Evolutionary conservation across 1,140 invertebrate genomes (phyloP).

Genomic region (Sycophila sp.): DNA sequence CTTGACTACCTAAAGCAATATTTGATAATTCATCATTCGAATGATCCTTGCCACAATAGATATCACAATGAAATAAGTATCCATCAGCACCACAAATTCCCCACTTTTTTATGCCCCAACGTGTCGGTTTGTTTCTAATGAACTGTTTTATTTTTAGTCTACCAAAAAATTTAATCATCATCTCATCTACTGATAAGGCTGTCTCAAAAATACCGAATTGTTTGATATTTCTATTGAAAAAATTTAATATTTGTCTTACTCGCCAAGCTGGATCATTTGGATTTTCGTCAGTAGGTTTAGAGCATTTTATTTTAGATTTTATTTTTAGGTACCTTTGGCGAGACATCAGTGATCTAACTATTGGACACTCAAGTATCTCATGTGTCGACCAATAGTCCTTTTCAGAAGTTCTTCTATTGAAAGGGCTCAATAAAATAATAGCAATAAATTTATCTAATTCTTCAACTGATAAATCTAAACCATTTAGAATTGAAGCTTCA

Average conservation of each 20-base stretch:
- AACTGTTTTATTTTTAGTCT: no score
- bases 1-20: not conserved
- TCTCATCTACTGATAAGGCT: slow-evolving; percentile 42
- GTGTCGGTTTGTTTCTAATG: no score
- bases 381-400: slow-evolving; percentile 38
- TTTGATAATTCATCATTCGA: not conserved
- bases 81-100: no score
- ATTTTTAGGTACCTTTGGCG: not conserved
- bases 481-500: slow-evolving; percentile 35
- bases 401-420: slow-evolving; percentile 37
- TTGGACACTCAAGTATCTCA: not conserved
- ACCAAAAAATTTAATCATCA: no score
- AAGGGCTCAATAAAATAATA: slow-evolving; percentile 29
- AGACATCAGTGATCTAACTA: no score
- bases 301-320: slow-evolving; percentile 27
- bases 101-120: no score
- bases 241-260: slow-evolving; percentile 43
- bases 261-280: slow-evolving; percentile 20
- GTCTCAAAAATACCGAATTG: slow-evolving; percentile 43
- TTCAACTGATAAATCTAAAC: slow-evolving; percentile 8
- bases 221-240: slow-evolving; percentile 42
- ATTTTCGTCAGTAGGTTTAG: slow-evolving; percentile 22
- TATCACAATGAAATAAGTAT: not conserved
- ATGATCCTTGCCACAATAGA: not conserved
- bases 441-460: slow-evolving; percentile 38